Base-by-base conservation (phyloP, 2,888 invertebrate species). In the Ennomos erosarius region DNA sequence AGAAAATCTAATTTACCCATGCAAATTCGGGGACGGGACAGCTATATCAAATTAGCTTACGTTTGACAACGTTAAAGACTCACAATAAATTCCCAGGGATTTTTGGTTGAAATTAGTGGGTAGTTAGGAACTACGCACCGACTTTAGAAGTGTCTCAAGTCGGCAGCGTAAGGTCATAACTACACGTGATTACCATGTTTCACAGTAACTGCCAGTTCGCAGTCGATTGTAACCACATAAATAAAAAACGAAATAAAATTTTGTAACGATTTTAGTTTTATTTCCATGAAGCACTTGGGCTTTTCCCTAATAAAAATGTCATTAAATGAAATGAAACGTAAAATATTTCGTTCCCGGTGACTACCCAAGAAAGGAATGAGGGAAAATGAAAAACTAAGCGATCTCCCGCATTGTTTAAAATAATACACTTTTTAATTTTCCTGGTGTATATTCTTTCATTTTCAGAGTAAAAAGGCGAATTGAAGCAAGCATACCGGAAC, bases 401-500 rank as follows among this genome's bases (percentile, higher is more conserved):
- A 48, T 34, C 40, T 39, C 16, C n/a, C 13, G n/a, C 50, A 59
- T 54, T 51, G 54, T 54, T 54, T 45, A 59, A 45, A 53, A 59
- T 47, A 37, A 43, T 51, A 45, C 26, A 12, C 5, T 52, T 47
- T 16, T 16, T 47, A 16, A 11, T 38, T 34, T 47, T 42, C 26
- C 51, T 46, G 43, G 42, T 10, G 49, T 59, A 40, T 47, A 44
- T 46, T 42, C 26, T 16, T 46, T 45, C 50, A 26, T 53, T 54
- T 34, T 33, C 26, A n/a, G 35, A 26, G 43, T 45, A 55, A 63
- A 61, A 57, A 38, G 54, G 55, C 26, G 45, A 50, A 62, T 49
- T 53, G 54, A 53, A 65, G 49, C 55, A 62, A 42, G 49, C 57
- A 52, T 59, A 49, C 62, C 62, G 65, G 64, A 68, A 64, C 36